Conservation (phyloP, 2,888 invertebrate genomes). For the Pristionchus japonicus region DNA sequence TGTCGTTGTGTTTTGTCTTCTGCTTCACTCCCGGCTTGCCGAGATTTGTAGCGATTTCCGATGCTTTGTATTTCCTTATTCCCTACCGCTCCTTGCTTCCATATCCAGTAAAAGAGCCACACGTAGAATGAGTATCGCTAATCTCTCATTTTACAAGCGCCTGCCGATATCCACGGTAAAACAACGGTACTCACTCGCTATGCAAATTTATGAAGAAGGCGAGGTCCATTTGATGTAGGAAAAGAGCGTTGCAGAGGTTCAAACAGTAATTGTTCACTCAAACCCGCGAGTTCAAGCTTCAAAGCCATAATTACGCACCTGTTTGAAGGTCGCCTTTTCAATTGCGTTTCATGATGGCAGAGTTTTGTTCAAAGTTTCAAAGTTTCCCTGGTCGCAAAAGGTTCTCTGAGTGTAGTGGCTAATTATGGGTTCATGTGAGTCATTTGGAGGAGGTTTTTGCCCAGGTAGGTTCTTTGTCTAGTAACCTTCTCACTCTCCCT, state of each 20-base stretch:
- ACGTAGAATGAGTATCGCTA: not conserved
- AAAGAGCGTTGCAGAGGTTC: too few relatives aligned
- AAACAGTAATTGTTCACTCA: not conserved
- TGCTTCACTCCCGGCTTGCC: not conserved
- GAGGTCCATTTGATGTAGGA: too few relatives aligned
- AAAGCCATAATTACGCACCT: not conserved
- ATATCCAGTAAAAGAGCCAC: too few relatives aligned
- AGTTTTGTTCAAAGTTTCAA: not conserved
- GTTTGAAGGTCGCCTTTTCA: not conserved
- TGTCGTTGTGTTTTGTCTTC: conserved; percentile 48
- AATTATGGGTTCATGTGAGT: not conserved
- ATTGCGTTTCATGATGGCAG: not conserved
- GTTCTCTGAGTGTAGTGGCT: not conserved
- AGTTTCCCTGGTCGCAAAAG: not conserved
- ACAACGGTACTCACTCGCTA: too few relatives aligned
- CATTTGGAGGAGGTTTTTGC: not conserved
- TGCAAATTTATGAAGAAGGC: too few relatives aligned
- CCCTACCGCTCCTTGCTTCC: too few relatives aligned
- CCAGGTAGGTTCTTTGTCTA: not conserved
- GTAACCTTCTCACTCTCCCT: too few relatives aligned
- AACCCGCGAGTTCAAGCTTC: not conserved
- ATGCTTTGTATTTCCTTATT: not conserved
- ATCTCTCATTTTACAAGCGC: not conserved
- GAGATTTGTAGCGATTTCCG: not conserved
- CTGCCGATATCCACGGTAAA: not conserved